These are phyloP conservation scores for Varroa destructor DNA, from an alignment of 1,140 invertebrate species.

Conservation along the genomic window DNA sequence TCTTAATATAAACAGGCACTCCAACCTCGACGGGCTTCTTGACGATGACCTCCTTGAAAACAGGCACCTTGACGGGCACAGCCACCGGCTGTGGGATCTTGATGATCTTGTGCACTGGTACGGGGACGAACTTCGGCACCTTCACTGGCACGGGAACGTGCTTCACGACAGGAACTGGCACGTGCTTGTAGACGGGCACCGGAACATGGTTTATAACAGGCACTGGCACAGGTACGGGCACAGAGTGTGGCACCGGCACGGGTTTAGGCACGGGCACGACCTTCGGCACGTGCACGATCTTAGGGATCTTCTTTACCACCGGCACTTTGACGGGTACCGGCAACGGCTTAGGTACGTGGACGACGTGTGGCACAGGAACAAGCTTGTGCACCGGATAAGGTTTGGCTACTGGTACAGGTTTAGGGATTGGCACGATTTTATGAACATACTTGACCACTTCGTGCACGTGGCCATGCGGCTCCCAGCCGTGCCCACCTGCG, in stretches of 20 bases:
- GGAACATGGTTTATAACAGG: slow-evolving; percentile 18
- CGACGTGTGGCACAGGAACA: slow-evolving; percentile 7
- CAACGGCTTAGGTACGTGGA: slow-evolving; percentile 22
- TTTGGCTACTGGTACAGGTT: background rate
- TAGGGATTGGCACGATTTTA: slow-evolving; percentile 7
- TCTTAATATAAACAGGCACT: slow-evolving; percentile 25
- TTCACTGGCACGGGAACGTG: slow-evolving; percentile 26
- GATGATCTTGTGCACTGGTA: slow-evolving; percentile 27
- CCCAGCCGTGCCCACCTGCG: slow-evolving; percentile 14
- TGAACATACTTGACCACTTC: slow-evolving; percentile 27
- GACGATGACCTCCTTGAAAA: slow-evolving; percentile 28
- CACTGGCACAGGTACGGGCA: slow-evolving; percentile 5
- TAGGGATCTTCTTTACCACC: slow-evolving; percentile 21
- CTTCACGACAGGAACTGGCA: slow-evolving; percentile 23
- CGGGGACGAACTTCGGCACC: slow-evolving; percentile 24
- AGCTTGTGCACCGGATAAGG: slow-evolving; percentile 23
- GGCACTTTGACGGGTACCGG: slow-evolving; percentile 24
- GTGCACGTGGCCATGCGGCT: slow-evolving; percentile 20
- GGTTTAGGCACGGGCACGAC: slow-evolving; percentile 10
- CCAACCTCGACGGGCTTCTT: slow-evolving; percentile 27
- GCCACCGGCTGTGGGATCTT: slow-evolving; percentile 14
- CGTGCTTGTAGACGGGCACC: slow-evolving; percentile 26
- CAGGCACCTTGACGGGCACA: slow-evolving; percentile 20
- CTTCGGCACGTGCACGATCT: slow-evolving; percentile 25
- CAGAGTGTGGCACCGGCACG: background rate